Base-by-base conservation (phyloP, 2,888 invertebrate genomes). In the Leucania comma region DNA sequence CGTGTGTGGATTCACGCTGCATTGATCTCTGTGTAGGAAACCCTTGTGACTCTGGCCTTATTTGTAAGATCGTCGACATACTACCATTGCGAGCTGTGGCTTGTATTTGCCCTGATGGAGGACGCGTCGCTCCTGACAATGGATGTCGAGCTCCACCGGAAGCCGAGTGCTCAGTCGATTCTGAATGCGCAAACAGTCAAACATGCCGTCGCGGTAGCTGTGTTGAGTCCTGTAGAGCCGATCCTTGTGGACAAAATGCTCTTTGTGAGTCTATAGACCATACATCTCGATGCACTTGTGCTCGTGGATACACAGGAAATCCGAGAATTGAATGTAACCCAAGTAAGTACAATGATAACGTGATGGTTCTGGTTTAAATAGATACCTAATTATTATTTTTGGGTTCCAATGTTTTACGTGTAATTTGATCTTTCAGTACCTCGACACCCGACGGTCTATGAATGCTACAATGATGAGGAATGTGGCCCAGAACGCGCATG, bases 91-190 rank as follows among this genome's bases (percentile, higher is more conserved):
- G 98, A 64, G 98, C 98, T 0, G 97, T 98, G 85, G 98, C 98
- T 85, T 99, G 99, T 89, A 97, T 98, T 87, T 99, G 99, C 92
- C 98, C 98, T 22, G 96, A 97, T 53, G 98, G 98, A 76, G 98
- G 98, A 0, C 96, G 98, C 57, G 97, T 97, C 0, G 98, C 98
- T 80, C 96, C 96, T 9, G 97, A 97, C 67, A 98, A 97, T 81
- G 97, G 97, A 79, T 98, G 98, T 91, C 97, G 97, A 78, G 91
- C 95, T 32, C 96, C 96, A 35, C 96, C 96, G 53, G 95, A 96
- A 75, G 94, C 96, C 4, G 97, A 97, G 84, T 98, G 98, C 88
- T 96, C 97, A 62, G 93, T 95, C 0, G 98, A 98, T 90, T 95
- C 97, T 1, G 98, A 99, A 78, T 99, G 99, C 89, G 94, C 96